These are phyloP conservation scores for Phania funesta DNA, from an alignment of 2,888 invertebrate genomes.

Conservation along the genomic window DNA sequence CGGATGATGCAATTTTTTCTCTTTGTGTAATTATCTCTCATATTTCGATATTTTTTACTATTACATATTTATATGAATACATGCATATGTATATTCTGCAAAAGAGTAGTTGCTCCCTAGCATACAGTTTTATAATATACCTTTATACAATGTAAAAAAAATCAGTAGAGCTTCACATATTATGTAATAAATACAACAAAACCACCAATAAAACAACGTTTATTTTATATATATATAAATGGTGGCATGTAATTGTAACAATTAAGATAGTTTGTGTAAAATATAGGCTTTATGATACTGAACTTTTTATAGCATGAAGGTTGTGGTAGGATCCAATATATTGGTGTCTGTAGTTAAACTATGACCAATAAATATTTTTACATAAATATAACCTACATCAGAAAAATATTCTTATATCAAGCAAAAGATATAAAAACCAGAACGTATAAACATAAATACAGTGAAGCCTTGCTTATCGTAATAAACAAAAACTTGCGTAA, in stretches of 20 bases:
- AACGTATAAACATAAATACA: no score
- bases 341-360: neutral
- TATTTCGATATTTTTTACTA: no score
- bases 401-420: neutral
- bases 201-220: slow-evolving; percentile 38
- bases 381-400: neutral
- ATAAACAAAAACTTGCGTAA: no score
- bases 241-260: neutral
- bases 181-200: slow-evolving; percentile 46
- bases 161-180: no score
- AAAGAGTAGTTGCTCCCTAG: no score
- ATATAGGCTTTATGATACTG: slow-evolving; percentile 41
- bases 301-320: slow-evolving; percentile 22
- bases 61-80: no score
- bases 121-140: no score
- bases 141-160: no score
- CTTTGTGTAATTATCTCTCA: no score
- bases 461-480: no score
- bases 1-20: no score
- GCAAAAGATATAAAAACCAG: neutral
- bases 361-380: slow-evolving; percentile 3
- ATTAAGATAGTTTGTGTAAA: slow-evolving; percentile 7
- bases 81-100: neutral
- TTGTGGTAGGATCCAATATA: slow-evolving; percentile 6
- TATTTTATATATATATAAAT: neutral